phyloP scores from a whole-genome alignment of 2,113 vertebrate species.

The Crotophaga sulcirostris region DNA sequence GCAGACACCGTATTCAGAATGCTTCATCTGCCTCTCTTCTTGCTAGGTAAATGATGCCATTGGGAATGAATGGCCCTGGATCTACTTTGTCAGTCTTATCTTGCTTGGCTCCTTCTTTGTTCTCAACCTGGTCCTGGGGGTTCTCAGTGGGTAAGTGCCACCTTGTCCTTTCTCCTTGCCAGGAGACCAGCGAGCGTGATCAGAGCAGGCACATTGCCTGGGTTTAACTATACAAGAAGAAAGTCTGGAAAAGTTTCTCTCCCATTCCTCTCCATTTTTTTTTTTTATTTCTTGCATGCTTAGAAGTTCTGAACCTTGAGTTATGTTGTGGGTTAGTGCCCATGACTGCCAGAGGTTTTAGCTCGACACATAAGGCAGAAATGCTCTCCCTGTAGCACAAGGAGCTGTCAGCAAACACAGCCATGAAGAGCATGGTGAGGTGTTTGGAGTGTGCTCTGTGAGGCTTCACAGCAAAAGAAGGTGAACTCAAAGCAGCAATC shows the following conservation, averaged over 20 bases:
- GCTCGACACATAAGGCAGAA: neutral
- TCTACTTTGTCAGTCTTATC: conserved; percentile 96
- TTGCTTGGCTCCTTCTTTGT: conserved; percentile 96
- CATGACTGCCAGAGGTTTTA: neutral
- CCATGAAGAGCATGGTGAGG: neutral
- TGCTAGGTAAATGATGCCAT: conserved; percentile 94
- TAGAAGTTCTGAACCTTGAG: neutral
- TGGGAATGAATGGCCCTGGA: conserved; percentile 96
- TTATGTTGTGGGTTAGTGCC: neutral
- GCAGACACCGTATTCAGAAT: neutral
- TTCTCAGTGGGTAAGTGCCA: conserved; percentile 90
- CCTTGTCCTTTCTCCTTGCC: neutral
- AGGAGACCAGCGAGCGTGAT: neutral
- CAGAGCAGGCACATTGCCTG: neutral
- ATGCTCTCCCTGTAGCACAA: neutral
- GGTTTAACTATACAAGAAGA: neutral
- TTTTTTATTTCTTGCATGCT: neutral
- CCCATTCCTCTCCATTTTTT: neutral
- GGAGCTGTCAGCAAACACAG: neutral
- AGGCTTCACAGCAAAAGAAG: neutral
- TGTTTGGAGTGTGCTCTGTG: neutral
- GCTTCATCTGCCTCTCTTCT: neutral
- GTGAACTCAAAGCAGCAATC: neutral
- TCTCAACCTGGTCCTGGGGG: conserved; percentile 94
- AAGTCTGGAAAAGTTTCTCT: neutral